phyloP scores from a whole-genome alignment of 1,140 invertebrate species.

The Camponotus floridanus region DNA sequence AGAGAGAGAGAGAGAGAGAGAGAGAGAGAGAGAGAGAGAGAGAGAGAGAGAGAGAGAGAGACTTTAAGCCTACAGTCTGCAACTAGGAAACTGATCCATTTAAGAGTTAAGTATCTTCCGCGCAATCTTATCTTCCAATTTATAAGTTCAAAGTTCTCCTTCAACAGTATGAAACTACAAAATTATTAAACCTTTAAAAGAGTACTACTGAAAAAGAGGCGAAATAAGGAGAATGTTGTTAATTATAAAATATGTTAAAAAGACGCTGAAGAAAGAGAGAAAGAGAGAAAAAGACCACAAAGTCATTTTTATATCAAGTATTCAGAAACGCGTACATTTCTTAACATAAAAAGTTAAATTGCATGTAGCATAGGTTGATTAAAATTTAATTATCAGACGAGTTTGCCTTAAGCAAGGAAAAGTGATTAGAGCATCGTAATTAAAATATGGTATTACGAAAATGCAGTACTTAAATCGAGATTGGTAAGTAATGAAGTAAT shows the following conservation, averaged over 20 bases:
- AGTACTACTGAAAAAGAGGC: background rate
- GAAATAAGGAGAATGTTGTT: background rate
- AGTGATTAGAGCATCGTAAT: background rate
- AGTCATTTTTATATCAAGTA: background rate
- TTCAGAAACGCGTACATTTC: background rate
- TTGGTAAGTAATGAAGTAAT: constrained; percentile 20
- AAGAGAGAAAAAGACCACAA: background rate
- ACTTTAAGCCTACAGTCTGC: too few species aligned
- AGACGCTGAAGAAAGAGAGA: background rate
- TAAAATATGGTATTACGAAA: constrained; percentile 16
- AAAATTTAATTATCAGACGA: constrained; percentile 10
- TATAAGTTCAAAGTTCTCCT: background rate
- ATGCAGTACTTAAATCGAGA: background rate
- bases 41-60: too few species aligned
- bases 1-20: background rate
- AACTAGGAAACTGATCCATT: constrained; percentile 6
- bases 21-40: too few species aligned
- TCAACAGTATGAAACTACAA: background rate
- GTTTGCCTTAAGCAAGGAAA: background rate
- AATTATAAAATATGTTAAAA: background rate
- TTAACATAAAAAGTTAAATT: constrained; percentile 15
- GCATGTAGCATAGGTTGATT: background rate
- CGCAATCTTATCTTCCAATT: constrained; percentile 2
- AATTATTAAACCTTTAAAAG: background rate
- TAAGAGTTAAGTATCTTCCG: constrained; percentile 1